phyloP scores from a whole-genome alignment of 2,888 invertebrate species.

The Cyrtodaria siliqua region DNA sequence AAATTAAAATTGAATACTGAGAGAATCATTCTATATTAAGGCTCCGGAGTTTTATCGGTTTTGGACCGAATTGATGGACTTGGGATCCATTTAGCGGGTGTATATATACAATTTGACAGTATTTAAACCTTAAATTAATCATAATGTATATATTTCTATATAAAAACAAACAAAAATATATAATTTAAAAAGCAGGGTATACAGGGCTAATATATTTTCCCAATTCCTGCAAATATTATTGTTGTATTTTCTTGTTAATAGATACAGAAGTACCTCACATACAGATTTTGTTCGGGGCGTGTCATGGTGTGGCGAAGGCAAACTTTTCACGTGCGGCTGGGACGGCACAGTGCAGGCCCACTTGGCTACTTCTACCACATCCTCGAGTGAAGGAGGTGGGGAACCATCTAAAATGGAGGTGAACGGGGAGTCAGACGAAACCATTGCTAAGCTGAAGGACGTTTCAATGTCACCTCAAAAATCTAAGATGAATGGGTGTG shows the following conservation, averaged over 20 bases:
- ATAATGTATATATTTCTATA: too few species aligned
- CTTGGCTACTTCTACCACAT: conserved; percentile 10
- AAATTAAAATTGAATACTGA: too few species aligned
- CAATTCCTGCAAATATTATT: conserved; percentile 3
- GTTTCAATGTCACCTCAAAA: too few species aligned
- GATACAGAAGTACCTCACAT: conserved; percentile 87
- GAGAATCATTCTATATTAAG: too few species aligned
- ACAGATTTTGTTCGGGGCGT: conserved; percentile 88
- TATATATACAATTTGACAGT: too few species aligned
- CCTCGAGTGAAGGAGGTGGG: neutral
- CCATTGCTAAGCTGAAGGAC: neutral
- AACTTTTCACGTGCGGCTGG: conserved; percentile 89
- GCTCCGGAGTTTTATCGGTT: too few species aligned
- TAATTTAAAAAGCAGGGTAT: too few species aligned
- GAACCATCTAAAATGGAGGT: conserved; percentile 55
- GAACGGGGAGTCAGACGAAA: conserved; percentile 45
- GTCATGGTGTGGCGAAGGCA: conserved; percentile 87
- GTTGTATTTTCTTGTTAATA: conserved; percentile 66
- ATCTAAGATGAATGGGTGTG: too few species aligned
- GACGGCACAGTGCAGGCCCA: conserved; percentile 82
- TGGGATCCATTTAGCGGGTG: too few species aligned
- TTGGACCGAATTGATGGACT: too few species aligned
- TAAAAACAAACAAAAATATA: too few species aligned
- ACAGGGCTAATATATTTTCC: neutral
- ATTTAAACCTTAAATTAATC: too few species aligned